Percentiles rank a stretch among this genome's conserved stretches.
phyloP scores from a whole-genome alignment of 23 tunicate species.

The Botrylloides violaceus region DNA sequence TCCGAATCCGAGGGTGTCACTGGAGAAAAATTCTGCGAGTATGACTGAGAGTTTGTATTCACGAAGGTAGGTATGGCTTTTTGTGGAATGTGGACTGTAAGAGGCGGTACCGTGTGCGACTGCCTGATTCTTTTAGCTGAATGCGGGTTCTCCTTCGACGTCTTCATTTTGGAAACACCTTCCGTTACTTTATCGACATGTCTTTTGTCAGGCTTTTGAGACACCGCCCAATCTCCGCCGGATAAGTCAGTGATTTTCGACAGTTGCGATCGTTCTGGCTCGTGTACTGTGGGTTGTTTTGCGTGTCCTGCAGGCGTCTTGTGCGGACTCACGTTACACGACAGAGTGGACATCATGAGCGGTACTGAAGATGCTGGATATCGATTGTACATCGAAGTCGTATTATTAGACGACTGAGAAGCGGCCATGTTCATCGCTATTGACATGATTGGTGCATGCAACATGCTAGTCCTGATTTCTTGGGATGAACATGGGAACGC shows the following conservation, averaged over 20 bases:
- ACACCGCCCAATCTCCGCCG: no score
- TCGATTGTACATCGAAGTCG: slow-evolving; percentile 29
- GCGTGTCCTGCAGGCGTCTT: no score
- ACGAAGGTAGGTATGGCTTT: background rate
- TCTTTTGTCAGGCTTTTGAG: no score
- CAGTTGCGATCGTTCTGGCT: no score
- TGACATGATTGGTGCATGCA: slow-evolving; percentile 13
- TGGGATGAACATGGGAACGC: slow-evolving; percentile 76
- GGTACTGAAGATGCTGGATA: slow-evolving; percentile 28
- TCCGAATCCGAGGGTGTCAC: slow-evolving; percentile 55
- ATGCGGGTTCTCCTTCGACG: no score
- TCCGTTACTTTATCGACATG: no score
- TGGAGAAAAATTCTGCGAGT: slow-evolving; percentile 71
- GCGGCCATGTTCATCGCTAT: slow-evolving; percentile 28
- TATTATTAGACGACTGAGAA: slow-evolving; percentile 47
- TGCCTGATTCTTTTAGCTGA: background rate
- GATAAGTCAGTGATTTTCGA: no score
- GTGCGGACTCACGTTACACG: slow-evolving; percentile 25
- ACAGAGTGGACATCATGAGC: slow-evolving; percentile 76
- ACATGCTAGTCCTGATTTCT: slow-evolving; percentile 7
- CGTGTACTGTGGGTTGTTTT: no score
- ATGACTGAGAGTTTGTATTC: background rate
- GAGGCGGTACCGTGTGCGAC: slow-evolving; percentile 14
- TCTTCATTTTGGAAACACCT: background rate
- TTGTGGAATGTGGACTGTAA: slow-evolving; percentile 1